Percentiles rank a stretch among this genome's conserved stretches.
Conservation (phyloP, 2,888 invertebrate genomes). For the Unio pictorum region DNA sequence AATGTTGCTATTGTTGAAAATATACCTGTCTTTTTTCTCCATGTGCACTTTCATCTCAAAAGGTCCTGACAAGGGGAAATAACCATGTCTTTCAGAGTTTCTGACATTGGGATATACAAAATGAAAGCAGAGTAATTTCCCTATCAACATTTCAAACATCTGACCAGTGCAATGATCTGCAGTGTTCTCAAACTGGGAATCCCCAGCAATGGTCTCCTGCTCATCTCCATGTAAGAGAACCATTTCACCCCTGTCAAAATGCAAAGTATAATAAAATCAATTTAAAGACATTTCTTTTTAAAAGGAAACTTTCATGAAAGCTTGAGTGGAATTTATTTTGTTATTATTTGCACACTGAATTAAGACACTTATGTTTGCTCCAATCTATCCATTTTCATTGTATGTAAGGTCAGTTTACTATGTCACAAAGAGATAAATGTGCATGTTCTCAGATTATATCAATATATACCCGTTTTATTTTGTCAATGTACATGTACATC, state of each 20-base stretch:
- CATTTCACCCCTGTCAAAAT: constrained; percentile 22
- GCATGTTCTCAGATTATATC: too few species aligned
- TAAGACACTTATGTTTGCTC: too few species aligned
- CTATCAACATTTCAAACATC: constrained; percentile 14
- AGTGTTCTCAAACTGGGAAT: constrained; percentile 17
- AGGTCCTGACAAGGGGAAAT: constrained; percentile 48
- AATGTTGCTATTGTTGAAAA: not conserved
- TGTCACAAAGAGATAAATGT: too few species aligned
- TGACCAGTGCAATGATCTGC: constrained; percentile 12
- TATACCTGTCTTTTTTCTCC: constrained; percentile 20
- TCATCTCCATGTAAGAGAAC: constrained; percentile 15
- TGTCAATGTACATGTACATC: too few species aligned
- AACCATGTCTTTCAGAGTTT: constrained; percentile 29
- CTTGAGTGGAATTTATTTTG: not conserved
- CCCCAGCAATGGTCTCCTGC: constrained; percentile 13
- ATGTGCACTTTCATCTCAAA: constrained; percentile 21
- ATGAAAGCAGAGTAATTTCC: constrained; percentile 22
- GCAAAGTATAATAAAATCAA: not conserved
- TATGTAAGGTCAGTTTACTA: too few species aligned
- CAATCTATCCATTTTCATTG: too few species aligned
- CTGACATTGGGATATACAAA: constrained; percentile 29
- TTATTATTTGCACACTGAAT: too few species aligned
- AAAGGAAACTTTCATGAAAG: not conserved
- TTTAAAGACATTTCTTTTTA: not conserved
- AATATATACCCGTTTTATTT: too few species aligned